phyloP scores from a whole-genome alignment of 2,113 vertebrate species.

The Prochilodus magdalenae region DNA sequence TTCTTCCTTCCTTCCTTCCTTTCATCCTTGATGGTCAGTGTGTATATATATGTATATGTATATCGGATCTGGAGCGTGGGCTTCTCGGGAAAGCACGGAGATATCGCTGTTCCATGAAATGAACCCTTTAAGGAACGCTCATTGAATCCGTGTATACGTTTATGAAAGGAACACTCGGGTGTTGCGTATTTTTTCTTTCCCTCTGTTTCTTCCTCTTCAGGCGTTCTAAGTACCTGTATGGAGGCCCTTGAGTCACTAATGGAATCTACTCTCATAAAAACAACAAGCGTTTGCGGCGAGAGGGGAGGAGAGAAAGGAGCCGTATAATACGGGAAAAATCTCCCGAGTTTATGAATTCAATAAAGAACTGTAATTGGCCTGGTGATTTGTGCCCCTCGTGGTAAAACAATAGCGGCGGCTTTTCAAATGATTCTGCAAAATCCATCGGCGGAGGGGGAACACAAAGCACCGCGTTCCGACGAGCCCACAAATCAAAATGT shows the following conservation, averaged over 20 bases:
- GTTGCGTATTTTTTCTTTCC: not conserved
- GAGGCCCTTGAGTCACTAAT: conserved; percentile 42
- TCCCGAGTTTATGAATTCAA: conserved; percentile 58
- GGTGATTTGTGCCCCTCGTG: conserved; percentile 56
- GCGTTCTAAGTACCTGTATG: not conserved
- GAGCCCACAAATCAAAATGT: conserved; percentile 91
- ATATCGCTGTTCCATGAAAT: not conserved
- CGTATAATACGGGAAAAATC: conserved; percentile 44
- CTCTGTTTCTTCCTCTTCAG: not conserved
- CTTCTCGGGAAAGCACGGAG: no score
- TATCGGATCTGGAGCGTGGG: no score
- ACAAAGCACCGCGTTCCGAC: conserved; percentile 76
- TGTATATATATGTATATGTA: no score
- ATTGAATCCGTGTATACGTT: not conserved
- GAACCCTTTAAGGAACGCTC: not conserved
- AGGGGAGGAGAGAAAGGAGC: not conserved
- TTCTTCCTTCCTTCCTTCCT: no score
- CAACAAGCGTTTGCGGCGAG: not conserved
- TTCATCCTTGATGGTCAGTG: no score
- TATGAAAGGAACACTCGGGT: no score
- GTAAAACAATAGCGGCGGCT: conserved; percentile 54
- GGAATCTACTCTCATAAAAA: conserved; percentile 30
- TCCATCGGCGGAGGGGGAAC: conserved; percentile 80
- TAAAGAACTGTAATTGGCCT: conserved; percentile 63
- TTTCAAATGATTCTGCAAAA: conserved; percentile 55